A percentile compares a stretch with the other conserved stretches of the same genome.
Conservation (phyloP, 2,797 vertebrate species). For the Neoniphon sammara region DNA sequence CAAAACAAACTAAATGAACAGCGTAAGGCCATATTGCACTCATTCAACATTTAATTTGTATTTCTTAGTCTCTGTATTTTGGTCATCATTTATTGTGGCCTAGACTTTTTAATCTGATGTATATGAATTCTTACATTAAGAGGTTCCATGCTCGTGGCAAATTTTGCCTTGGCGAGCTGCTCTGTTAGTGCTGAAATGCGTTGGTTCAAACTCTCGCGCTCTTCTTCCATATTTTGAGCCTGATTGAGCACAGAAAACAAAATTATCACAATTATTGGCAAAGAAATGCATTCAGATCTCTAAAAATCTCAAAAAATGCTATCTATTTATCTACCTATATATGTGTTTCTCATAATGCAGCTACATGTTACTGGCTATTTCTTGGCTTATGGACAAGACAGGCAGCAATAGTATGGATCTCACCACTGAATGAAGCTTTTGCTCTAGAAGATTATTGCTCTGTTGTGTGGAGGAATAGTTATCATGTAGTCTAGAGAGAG, state of each 20-base stretch:
- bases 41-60: not conserved
- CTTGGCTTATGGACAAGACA: not conserved
- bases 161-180: slow-evolving; percentile 75
- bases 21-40: not conserved
- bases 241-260: slow-evolving; percentile 48
- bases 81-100: not conserved
- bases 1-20: not conserved
- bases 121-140: slow-evolving; percentile 74
- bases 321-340: not conserved
- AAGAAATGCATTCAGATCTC: not conserved
- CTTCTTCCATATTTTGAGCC: slow-evolving; percentile 79
- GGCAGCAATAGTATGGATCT: slow-evolving; percentile 32
- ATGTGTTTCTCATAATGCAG: not conserved
- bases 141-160: slow-evolving; percentile 71
- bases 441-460: slow-evolving; percentile 77
- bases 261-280: slow-evolving; percentile 9
- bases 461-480: slow-evolving; percentile 81
- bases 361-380: not conserved
- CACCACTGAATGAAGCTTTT: slow-evolving; percentile 81
- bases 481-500: slow-evolving; percentile 75
- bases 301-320: not conserved
- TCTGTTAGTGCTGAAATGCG: slow-evolving; percentile 78
- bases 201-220: slow-evolving; percentile 75
- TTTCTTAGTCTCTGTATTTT: not conserved
- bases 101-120: not conserved